These are phyloP conservation scores for Diplosoma virens DNA, from an alignment of 23 tunicate species.

Conservation along the genomic window DNA sequence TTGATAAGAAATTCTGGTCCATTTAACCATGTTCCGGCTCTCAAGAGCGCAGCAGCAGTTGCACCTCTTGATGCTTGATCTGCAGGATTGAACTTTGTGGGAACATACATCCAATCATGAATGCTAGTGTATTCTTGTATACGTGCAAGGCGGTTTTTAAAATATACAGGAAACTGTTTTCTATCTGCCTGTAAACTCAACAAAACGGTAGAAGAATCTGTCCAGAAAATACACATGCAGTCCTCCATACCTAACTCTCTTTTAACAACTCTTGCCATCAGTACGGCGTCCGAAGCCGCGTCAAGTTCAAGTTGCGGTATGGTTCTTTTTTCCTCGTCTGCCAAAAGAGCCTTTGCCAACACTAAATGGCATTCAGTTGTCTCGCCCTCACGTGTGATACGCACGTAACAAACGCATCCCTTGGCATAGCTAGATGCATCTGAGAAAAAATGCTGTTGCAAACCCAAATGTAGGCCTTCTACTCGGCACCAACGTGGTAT, in stretches of 20 bases:
- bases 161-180: slow-evolving; percentile 16
- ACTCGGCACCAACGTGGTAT: background rate
- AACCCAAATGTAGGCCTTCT: background rate
- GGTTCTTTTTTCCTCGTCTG: background rate
- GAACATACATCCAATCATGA: too few species aligned
- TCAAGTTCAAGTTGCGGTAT: too few species aligned
- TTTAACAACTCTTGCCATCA: background rate
- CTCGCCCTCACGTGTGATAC: background rate
- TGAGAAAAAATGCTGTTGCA: slow-evolving; percentile 14
- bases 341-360: slow-evolving; percentile 19
- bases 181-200: background rate
- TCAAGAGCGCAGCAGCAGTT: too few species aligned
- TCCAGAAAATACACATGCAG: slow-evolving; percentile 11
- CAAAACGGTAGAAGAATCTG: slow-evolving; percentile 15
- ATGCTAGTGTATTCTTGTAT: too few species aligned
- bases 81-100: too few species aligned
- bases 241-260: background rate
- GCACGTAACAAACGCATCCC: slow-evolving; percentile 20
- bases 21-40: too few species aligned
- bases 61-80: too few species aligned
- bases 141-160: slow-evolving; percentile 5
- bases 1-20: too few species aligned
- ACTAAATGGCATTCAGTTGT: background rate
- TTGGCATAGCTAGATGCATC: slow-evolving; percentile 13
- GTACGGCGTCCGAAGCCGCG: slow-evolving; percentile 1